A percentile compares a stretch with the other conserved stretches of the same genome.
phyloP scores from a whole-genome alignment of 2,113 vertebrate species.

The Pteropus alecto region DNA sequence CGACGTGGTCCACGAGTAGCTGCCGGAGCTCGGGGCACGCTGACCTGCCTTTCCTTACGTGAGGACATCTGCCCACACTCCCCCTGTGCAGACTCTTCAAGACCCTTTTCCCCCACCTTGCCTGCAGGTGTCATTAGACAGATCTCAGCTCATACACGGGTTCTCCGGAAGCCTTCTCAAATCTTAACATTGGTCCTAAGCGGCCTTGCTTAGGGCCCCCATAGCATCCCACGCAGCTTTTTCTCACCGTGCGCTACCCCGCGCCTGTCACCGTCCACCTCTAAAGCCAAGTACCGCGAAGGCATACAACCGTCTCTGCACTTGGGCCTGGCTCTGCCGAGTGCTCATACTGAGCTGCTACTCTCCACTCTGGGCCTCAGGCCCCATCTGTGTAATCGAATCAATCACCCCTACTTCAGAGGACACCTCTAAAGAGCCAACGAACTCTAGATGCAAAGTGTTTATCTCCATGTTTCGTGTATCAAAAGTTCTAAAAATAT shows the following conservation, averaged over 20 bases:
- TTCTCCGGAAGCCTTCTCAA: not conserved
- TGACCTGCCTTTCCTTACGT: not conserved
- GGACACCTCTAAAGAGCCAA: not conserved
- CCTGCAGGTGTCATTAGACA: not conserved
- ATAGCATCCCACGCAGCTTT: not conserved
- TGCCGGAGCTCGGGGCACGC: fast-evolving
- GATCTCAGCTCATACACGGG: not conserved
- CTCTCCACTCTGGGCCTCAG: not conserved
- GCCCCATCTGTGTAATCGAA: not conserved
- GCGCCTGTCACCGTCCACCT: fast-evolving
- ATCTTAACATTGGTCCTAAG: not conserved
- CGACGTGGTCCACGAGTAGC: fast-evolving
- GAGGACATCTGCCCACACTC: not conserved
- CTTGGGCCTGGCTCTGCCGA: not conserved
- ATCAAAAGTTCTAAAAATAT: not conserved
- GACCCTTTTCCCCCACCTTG: not conserved
- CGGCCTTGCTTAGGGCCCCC: not conserved
- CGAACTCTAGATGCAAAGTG: not conserved
- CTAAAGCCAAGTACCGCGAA: not conserved
- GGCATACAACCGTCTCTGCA: not conserved
- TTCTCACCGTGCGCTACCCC: not conserved
- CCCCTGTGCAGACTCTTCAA: not conserved
- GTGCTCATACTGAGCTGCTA: too few species aligned
- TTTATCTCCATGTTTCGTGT: not conserved
- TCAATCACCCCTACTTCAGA: not conserved